phyloP scores from a whole-genome alignment of 2,888 invertebrate genomes.

The Dicranocentrus wangi region DNA sequence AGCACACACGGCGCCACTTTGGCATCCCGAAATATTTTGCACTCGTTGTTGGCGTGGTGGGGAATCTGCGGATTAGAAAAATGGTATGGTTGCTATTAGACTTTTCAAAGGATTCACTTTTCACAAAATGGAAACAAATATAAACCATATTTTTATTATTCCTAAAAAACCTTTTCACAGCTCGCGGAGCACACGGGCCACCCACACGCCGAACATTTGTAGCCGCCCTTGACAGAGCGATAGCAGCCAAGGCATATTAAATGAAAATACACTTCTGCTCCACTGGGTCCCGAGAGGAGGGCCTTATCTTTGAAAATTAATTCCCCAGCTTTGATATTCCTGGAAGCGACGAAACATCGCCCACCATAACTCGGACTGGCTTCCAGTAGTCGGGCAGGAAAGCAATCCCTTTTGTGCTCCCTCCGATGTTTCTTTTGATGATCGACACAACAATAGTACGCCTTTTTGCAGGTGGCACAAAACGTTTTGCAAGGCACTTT shows the following conservation, averaged over 20 bases:
- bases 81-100: no score
- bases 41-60: conserved; percentile 70
- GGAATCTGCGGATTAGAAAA: conserved; percentile 59
- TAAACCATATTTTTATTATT: no score
- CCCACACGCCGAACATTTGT: conserved; percentile 76
- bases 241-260: conserved; percentile 73
- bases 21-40: conserved; percentile 66
- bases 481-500: conserved; percentile 72
- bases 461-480: conserved; percentile 82
- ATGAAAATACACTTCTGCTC: conserved; percentile 68
- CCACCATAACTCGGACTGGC: conserved; percentile 79
- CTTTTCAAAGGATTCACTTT: no score
- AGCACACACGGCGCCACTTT: conserved; percentile 63
- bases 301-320: conserved; percentile 84
- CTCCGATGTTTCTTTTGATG: conserved; percentile 81
- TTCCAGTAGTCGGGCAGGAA: conserved; percentile 78
- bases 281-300: conserved; percentile 81
- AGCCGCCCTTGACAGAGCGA: conserved; percentile 65
- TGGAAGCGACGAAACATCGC: conserved; percentile 82
- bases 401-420: conserved; percentile 81
- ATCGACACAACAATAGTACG: conserved; percentile 82
- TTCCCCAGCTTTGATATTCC: conserved; percentile 83
- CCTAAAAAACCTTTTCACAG: conserved; percentile 78
- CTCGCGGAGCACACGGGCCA: conserved; percentile 82
- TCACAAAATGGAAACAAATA: no score